Percentiles rank a stretch among this genome's conserved stretches.
phyloP scores from a whole-genome alignment of 2,113 vertebrate genomes.

The Tiliqua scincoides region DNA sequence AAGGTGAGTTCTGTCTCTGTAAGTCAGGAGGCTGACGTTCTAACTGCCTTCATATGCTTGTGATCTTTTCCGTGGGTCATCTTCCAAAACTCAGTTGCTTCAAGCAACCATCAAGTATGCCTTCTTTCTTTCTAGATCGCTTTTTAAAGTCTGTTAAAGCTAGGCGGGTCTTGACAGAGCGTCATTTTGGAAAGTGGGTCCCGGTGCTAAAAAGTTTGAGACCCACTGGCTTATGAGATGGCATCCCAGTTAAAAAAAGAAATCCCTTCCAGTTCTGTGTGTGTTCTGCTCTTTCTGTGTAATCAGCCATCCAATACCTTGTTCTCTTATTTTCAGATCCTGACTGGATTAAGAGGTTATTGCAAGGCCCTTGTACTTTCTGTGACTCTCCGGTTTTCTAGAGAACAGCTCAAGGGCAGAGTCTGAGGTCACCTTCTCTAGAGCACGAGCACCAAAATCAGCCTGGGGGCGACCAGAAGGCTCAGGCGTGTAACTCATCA shows the following conservation, averaged over 20 bases:
- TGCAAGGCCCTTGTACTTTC: slow-evolving; percentile 90
- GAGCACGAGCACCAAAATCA: not conserved
- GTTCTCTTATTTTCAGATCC: slow-evolving; percentile 84
- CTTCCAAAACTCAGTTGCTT: not conserved
- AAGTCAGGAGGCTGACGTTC: not conserved
- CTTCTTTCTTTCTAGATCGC: too few relatives aligned
- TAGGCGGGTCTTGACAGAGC: too few relatives aligned
- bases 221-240: too few relatives aligned
- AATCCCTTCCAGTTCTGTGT: not conserved
- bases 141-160: too few relatives aligned
- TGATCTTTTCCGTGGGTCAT: not conserved
- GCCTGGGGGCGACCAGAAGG: not conserved
- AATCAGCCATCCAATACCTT: not conserved
- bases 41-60: not conserved
- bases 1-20: slow-evolving; percentile 81
- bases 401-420: slow-evolving; percentile 24
- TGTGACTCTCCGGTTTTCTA: slow-evolving; percentile 95
- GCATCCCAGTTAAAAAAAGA: too few relatives aligned
- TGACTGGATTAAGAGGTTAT: slow-evolving; percentile 93
- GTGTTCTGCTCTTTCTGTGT: not conserved
- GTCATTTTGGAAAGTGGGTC: too few relatives aligned
- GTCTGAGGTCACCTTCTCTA: slow-evolving; percentile 1
- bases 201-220: too few relatives aligned
- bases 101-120: fast-evolving
- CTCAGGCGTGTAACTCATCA: not conserved